Percentiles rank a stretch among this genome's conserved stretches.
Evolutionary conservation across 2,888 invertebrate genomes (phyloP).

Genomic region (Leucophenga maculata): DNA sequence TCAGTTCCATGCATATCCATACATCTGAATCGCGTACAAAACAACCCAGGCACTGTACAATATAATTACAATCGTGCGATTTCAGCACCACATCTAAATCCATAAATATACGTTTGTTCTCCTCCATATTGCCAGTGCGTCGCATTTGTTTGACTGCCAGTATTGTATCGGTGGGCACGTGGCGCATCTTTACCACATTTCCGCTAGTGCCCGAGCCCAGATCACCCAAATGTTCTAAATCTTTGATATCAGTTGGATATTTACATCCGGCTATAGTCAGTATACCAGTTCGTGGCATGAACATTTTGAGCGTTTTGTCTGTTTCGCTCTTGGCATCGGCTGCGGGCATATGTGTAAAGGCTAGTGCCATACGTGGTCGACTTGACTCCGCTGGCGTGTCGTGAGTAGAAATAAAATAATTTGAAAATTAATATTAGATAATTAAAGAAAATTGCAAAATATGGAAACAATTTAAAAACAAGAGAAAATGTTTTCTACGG

Average conservation of each 20-base stretch:
- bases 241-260: conserved; percentile 86
- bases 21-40: conserved; percentile 98
- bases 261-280: conserved; percentile 85
- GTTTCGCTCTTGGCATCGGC: conserved; percentile 81
- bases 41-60: conserved; percentile 97
- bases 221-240: conserved; percentile 89
- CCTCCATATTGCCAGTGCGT: conserved; percentile 95
- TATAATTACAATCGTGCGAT: conserved; percentile 96
- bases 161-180: conserved; percentile 86
- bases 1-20: conserved; percentile 99
- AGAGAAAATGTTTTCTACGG: too few species aligned
- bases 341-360: conserved; percentile 75
- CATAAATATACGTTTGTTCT: conserved; percentile 98
- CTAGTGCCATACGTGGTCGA: conserved; percentile 75
- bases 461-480: conserved; percentile 35
- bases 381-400: conserved; percentile 70
- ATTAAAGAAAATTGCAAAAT: conserved; percentile 24
- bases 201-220: conserved; percentile 97
- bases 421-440: neutral
- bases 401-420: neutral
- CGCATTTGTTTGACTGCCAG: conserved; percentile 99
- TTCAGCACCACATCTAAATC: conserved; percentile 98
- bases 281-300: conserved; percentile 93
- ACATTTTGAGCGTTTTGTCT: conserved; percentile 90
- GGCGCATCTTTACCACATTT: conserved; percentile 96